Percentiles rank a stretch among this genome's conserved stretches.
Evolutionary conservation across 1,140 invertebrate genomes (phyloP).

Genomic region (Proctacanthus coquilletti): DNA sequence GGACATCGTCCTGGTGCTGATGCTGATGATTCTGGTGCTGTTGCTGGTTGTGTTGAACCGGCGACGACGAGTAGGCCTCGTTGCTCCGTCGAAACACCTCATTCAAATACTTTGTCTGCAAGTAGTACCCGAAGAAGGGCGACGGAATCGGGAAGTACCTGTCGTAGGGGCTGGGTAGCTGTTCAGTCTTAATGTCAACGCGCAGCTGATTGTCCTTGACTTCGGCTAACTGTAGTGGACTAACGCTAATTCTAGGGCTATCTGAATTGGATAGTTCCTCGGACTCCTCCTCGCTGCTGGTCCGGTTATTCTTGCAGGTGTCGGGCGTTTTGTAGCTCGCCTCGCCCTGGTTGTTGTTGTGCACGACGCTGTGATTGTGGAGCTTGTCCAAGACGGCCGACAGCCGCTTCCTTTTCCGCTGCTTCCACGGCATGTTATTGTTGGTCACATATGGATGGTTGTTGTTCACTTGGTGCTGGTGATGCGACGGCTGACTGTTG

Average conservation of each 20-base stretch:
- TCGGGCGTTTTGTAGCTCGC: constrained; percentile 6
- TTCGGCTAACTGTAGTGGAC: constrained; percentile 15
- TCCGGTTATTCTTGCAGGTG: constrained; percentile 8
- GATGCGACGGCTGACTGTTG: constrained; percentile 14
- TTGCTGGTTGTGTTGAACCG: constrained; percentile 8
- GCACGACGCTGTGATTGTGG: constrained; percentile 28
- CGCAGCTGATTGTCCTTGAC: constrained; percentile 33
- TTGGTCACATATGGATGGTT: constrained; percentile 43
- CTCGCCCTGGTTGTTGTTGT: constrained; percentile 14
- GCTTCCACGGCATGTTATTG: constrained; percentile 41
- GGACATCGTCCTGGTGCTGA: constrained; percentile 12
- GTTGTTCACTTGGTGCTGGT: constrained; percentile 24
- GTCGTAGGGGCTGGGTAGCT: constrained; percentile 35
- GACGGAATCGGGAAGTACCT: constrained; percentile 44
- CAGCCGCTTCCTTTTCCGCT: constrained; percentile 54
- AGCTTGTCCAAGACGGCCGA: constrained; percentile 60
- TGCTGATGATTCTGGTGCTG: neutral
- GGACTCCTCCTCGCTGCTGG: constrained; percentile 17
- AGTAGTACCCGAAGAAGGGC: constrained; percentile 50
- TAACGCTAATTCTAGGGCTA: constrained; percentile 25
- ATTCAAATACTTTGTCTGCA: constrained; percentile 57
- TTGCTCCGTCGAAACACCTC: constrained; percentile 48
- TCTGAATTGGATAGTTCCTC: constrained; percentile 22
- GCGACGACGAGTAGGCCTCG: constrained; percentile 47
- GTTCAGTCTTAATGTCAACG: constrained; percentile 33